A percentile compares a stretch with the other conserved stretches of the same genome.
These are phyloP conservation scores for Xiphorhynchus elegans DNA, from an alignment of 2,113 vertebrate genomes.

Conservation along the genomic window DNA sequence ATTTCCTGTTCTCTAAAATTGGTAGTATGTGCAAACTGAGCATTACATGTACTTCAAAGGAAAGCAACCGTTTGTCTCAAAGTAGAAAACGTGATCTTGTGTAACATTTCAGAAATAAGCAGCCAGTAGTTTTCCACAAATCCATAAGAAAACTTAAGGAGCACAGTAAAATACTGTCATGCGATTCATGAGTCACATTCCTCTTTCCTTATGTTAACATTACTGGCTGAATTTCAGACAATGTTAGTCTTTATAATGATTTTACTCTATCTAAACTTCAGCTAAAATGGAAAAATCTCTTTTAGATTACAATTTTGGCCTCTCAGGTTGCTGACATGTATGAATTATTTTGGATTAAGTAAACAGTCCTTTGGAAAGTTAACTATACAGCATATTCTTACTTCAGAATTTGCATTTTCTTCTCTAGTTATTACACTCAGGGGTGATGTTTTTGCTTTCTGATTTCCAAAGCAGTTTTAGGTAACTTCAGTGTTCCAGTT, in stretches of 20 bases:
- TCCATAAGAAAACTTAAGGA: background rate
- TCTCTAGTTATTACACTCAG: background rate
- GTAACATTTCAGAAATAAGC: background rate
- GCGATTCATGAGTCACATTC: background rate
- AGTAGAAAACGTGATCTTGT: background rate
- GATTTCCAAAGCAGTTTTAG: background rate
- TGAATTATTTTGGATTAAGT: background rate
- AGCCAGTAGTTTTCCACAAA: background rate
- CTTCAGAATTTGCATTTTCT: background rate
- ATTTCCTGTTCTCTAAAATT: background rate
- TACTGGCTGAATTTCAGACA: background rate
- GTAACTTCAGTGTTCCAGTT: background rate
- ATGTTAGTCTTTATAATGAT: background rate
- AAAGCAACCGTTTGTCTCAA: background rate
- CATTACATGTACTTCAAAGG: background rate
- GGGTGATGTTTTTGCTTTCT: background rate
- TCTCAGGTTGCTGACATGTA: background rate
- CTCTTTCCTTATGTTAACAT: background rate
- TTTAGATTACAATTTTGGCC: background rate
- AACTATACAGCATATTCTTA: background rate
- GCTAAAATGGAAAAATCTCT: background rate
- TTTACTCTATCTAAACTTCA: background rate
- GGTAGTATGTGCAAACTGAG: background rate
- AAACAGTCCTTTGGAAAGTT: background rate
- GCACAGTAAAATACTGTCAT: background rate